Evolutionary conservation across 1,140 invertebrate species (phyloP), one percentile per base, ranked within the genome.

Genomic region (Goniozus legneri): DNA sequence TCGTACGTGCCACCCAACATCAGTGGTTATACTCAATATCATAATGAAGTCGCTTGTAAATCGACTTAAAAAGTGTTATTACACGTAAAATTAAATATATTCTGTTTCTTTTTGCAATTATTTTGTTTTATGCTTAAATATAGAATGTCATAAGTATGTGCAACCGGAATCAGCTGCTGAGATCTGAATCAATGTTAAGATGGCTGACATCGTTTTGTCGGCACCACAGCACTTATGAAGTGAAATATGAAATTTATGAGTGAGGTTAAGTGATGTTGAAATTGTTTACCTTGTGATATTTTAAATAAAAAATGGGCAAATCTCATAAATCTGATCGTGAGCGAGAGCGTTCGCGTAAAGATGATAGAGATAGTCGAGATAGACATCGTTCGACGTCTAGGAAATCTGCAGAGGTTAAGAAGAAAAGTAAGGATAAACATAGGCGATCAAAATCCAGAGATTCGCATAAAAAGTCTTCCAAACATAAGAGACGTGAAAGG

Each of bases 401-500:
- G 10, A 27, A 27, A 27, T 27, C 24, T 10, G 4, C 24, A n/a
- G n/a, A n/a, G n/a, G 24, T 27, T 27, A 6, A 27, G 24, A 6
- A 27, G n/a, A n/a, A n/a, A 6, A 27, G 24, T 6, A 27, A 27
- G 33, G 16, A 41, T 8, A 54, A 44, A 31, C 44, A 66, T 15
- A 27, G 24, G 10, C 24, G 24, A 27, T 47, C 47, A 0, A 20
- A 35, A 13, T 53, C 37, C 10, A 44, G 35, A 1, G 48, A 58
- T 7, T 49, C 33, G 19, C 32, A 36, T n/a, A 60, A 56, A 39
- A 68, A 62, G 22, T 54, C 53, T 2, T 60, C 52, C 0, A 69
- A 69, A 30, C 48, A 50, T 22, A 69, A 60, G 48, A 58, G 15
- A 10, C 46, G 34, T 27, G 60, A 34, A 37, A 65, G 62, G 65